Evolutionary conservation across 2,113 vertebrate genomes (phyloP).

Genomic region (Catagonus wagneri): DNA sequence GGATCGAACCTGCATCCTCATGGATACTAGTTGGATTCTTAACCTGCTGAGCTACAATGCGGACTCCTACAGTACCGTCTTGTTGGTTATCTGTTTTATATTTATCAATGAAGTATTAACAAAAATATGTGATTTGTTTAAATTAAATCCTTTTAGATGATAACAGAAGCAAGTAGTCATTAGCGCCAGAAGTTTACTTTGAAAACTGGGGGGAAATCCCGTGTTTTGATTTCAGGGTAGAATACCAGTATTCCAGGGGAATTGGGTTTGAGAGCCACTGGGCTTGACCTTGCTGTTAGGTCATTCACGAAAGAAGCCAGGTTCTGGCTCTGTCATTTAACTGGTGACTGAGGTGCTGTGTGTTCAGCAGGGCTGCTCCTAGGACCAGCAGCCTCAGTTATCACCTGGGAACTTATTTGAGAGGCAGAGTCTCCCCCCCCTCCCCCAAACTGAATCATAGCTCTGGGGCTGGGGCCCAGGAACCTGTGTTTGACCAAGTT

Average conservation of each 20-base stretch:
- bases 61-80: background rate
- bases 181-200: background rate
- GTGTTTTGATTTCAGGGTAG: background rate
- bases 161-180: background rate
- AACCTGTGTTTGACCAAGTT: background rate
- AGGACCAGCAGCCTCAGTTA: background rate
- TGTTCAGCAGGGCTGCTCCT: background rate
- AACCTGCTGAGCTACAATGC: no score
- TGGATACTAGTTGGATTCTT: no score
- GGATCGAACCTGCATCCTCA: no score
- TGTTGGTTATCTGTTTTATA: background rate
- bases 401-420: background rate
- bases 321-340: background rate
- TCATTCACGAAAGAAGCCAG: background rate
- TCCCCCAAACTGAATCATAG: background rate
- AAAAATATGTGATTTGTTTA: background rate
- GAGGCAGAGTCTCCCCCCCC: background rate
- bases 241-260: background rate
- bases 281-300: background rate
- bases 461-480: background rate
- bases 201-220: background rate
- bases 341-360: background rate
- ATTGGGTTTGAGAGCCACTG: background rate
- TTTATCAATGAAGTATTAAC: background rate
- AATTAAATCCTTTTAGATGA: constrained; percentile 17